phyloP scores from a whole-genome alignment of 2,888 invertebrate species.

The Gastracanthus pulcherrimus region DNA sequence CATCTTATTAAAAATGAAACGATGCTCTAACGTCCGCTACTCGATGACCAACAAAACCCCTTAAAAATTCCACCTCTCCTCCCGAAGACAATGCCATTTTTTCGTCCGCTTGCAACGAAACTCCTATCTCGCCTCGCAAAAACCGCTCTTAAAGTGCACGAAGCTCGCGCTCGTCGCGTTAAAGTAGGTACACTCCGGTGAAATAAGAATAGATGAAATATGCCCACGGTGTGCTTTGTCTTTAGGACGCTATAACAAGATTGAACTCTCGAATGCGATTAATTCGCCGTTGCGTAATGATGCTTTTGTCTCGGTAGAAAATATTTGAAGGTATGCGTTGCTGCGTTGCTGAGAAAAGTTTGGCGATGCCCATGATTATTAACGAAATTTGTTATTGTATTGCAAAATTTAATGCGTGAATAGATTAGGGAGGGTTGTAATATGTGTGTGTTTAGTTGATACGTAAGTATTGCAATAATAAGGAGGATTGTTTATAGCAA shows the following conservation, averaged over 20 bases:
- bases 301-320: no score
- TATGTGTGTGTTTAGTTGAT: no score
- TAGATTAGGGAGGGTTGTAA: no score
- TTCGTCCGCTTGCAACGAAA: not conserved
- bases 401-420: no score
- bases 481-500: not conserved
- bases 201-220: constrained; percentile 6
- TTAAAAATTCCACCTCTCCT: not conserved
- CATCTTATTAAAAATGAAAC: no score
- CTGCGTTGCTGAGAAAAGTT: no score
- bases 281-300: not conserved
- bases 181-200: no score
- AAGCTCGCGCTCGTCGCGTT: not conserved
- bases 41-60: not conserved
- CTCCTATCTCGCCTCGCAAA: not conserved
- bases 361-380: no score
- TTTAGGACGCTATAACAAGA: not conserved
- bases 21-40: not conserved
- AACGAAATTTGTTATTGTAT: no score
- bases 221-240: not conserved
- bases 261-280: not conserved
- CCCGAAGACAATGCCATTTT: not conserved
- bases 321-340: no score
- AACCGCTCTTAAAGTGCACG: not conserved
- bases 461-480: no score